Base-by-base conservation (phyloP, 1,140 invertebrate species). In the Diorhabda elongata region DNA sequence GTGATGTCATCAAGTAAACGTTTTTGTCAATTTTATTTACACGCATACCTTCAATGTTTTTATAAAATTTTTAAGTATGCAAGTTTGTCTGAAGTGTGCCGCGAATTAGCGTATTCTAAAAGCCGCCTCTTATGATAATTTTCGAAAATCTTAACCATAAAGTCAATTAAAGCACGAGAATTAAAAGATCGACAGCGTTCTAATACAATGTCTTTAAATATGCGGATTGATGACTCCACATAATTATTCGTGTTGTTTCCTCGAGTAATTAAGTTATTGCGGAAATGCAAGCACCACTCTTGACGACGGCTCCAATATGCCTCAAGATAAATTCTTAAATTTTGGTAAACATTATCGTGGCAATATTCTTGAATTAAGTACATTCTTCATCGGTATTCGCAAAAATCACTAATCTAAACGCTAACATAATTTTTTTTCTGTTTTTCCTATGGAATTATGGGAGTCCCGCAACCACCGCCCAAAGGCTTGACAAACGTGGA, bases 191-290 rank as follows among this genome's bases (percentile, higher is more conserved):
- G 67, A 58, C 64, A 70, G 57, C 69, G 67, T 26, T 57, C 41
- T 9, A 67, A 63, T 60, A 66, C 47, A 8, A 67, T 58, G 45
- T 67, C 69, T 62, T 70, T 70, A 62, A 67, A 70, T 52, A 70
- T 43, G 9, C 69, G 44, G 5, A 70, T 67, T 5, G 65, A 70
- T 4, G 61, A n/a, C 52, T 70, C 58, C n/a, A 67, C 47, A 41
- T 43, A 45, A 61, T 70, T 70, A 62, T 70, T 70, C 8, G 69
- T 70, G 52, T 61, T 70, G 11, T 70, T 66, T 9, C 69, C 69
- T 60, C 62, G 9, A 26, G 42, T 61, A 26, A 47, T n/a, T 67
- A 44, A 6, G 42, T 47, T 8, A 44, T 26, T 63, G 5, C 0
- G 44, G 43, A 3, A 63, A 63, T 5, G 44, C 43, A 63, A 63